Evolutionary conservation across 1,140 invertebrate species (phyloP).

Genomic region (Eubasilissa regina): DNA sequence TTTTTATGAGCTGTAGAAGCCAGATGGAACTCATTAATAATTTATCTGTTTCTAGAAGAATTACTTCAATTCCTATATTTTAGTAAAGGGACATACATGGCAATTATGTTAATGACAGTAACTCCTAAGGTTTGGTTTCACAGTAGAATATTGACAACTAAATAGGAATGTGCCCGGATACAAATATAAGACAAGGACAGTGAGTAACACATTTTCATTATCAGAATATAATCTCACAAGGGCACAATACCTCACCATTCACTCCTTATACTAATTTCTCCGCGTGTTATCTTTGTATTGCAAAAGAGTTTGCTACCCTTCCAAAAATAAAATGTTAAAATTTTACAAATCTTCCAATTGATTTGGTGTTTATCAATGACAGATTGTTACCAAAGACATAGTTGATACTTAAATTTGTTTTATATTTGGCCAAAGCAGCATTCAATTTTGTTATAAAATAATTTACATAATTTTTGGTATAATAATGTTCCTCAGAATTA

Average conservation of each 20-base stretch:
- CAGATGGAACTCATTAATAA: not conserved
- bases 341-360: not conserved
- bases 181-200: conserved; percentile 23
- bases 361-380: not conserved
- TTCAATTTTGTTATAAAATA: conserved; percentile 43
- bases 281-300: conserved; percentile 11
- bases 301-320: conserved; percentile 20
- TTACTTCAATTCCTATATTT: conserved; percentile 29
- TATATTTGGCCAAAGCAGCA: conserved; percentile 33
- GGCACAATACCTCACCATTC: conserved; percentile 50
- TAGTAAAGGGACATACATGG: conserved; percentile 43
- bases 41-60: not conserved
- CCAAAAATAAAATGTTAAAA: conserved; percentile 26
- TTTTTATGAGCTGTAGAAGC: conserved; percentile 15
- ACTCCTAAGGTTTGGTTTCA: conserved; percentile 41
- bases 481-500: conserved; percentile 43
- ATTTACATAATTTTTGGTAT: conserved; percentile 36
- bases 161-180: conserved; percentile 53
- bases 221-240: conserved; percentile 50
- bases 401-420: not conserved
- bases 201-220: conserved; percentile 17
- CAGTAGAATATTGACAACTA: conserved; percentile 53
- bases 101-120: conserved; percentile 38
- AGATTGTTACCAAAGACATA: not conserved
- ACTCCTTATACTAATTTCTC: conserved; percentile 14